Evolutionary conservation across 2,888 invertebrate genomes (phyloP).

Genomic region (Noctua fimbriata): DNA sequence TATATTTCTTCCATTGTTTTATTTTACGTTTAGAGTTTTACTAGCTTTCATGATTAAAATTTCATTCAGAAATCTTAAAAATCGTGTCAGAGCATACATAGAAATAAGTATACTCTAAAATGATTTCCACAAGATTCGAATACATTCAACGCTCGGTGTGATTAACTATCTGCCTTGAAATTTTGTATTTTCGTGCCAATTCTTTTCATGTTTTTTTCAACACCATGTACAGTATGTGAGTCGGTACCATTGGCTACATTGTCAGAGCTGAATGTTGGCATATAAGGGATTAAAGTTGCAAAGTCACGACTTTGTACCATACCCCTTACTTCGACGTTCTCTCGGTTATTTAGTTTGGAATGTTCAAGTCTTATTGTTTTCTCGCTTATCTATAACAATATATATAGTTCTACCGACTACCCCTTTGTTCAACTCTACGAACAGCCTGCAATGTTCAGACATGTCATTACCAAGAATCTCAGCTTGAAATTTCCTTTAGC

Average conservation of each 20-base stretch:
- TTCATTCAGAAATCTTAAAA: neutral
- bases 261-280: conserved; percentile 17
- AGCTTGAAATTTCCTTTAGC: conserved; percentile 23
- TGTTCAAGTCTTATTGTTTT: conserved; percentile 34
- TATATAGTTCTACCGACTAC: neutral
- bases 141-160: neutral
- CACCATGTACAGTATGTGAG: neutral
- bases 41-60: neutral
- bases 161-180: conserved; percentile 1
- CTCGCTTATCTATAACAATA: conserved; percentile 4
- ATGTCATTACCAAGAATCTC: conserved; percentile 20
- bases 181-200: neutral
- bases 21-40: conserved; percentile 14
- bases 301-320: conserved; percentile 33
- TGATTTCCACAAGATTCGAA: neutral
- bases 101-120: neutral
- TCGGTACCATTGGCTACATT: neutral
- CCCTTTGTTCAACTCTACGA: conserved; percentile 3
- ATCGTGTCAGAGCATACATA: neutral
- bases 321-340: neutral
- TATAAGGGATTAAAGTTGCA: conserved; percentile 30
- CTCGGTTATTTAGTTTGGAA: conserved; percentile 28
- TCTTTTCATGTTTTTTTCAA: conserved; percentile 1
- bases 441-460: conserved; percentile 4
- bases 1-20: conserved; percentile 32